Evolutionary conservation across 2,888 invertebrate species (phyloP).

Genomic region (Gymnosoma rotundatum): DNA sequence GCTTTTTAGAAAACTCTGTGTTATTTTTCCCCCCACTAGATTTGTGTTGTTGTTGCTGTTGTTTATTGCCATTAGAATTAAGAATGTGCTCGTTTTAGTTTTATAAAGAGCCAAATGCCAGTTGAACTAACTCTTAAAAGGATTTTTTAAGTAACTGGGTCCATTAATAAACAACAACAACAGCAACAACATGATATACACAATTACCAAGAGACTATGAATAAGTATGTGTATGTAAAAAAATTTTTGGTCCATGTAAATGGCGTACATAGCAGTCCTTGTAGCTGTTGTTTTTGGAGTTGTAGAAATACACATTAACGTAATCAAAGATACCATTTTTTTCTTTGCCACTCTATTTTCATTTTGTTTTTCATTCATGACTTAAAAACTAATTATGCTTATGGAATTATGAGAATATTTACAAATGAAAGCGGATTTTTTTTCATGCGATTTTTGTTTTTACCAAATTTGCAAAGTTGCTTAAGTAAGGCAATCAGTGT

Average conservation of each 20-base stretch:
- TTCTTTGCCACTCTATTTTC: slow-evolving; percentile 67
- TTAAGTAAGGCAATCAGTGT: no score
- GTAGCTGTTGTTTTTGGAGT: not conserved
- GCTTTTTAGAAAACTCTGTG: slow-evolving; percentile 21
- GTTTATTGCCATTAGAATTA: slow-evolving; percentile 51
- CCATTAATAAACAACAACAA: slow-evolving; percentile 39
- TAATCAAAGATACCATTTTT: slow-evolving; percentile 31
- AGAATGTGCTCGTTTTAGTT: slow-evolving; percentile 19
- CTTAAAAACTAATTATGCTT: slow-evolving; percentile 81
- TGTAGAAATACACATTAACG: not conserved
- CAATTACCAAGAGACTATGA: not conserved
- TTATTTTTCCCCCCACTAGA: not conserved
- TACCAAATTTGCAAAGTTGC: not conserved
- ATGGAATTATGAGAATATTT: slow-evolving; percentile 75
- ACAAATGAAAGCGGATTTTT: slow-evolving; percentile 69
- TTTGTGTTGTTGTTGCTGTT: slow-evolving; percentile 19
- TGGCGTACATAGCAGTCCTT: slow-evolving; percentile 9
- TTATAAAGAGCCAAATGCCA: not conserved
- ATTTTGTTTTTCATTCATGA: slow-evolving; percentile 73
- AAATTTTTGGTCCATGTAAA: not conserved
- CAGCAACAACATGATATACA: slow-evolving; percentile 9
- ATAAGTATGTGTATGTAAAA: no score
- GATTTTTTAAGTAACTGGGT: slow-evolving; percentile 58
- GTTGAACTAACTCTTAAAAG: slow-evolving; percentile 36
- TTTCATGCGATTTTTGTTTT: slow-evolving; percentile 6